These are phyloP conservation scores for Syrphus vitripennis DNA, from an alignment of 2,888 invertebrate genomes.

Conservation along the genomic window DNA sequence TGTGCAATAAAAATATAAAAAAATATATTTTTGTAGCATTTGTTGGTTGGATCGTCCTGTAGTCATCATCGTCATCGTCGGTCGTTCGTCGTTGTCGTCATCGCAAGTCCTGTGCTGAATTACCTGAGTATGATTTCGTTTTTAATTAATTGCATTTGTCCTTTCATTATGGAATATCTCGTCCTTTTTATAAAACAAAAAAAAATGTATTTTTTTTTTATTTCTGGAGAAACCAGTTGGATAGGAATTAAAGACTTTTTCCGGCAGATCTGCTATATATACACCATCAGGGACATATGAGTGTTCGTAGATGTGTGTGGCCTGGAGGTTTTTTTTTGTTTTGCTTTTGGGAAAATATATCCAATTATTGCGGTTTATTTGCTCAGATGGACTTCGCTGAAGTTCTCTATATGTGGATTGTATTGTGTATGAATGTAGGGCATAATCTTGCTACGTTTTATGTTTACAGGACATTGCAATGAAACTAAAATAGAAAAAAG, in stretches of 20 bases:
- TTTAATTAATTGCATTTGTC: slow-evolving; percentile 72
- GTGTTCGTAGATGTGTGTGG: background rate
- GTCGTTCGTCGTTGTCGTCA: background rate
- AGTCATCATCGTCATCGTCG: background rate
- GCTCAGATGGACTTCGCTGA: slow-evolving; percentile 31
- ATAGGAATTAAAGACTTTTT: slow-evolving; percentile 57
- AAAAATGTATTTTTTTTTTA: background rate
- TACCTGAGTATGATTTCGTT: slow-evolving; percentile 71
- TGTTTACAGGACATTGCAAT: slow-evolving; percentile 41
- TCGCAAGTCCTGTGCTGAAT: slow-evolving; percentile 54
- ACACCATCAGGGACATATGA: background rate
- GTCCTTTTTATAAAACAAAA: slow-evolving; percentile 32
- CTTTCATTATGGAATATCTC: slow-evolving; percentile 66
- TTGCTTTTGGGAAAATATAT: slow-evolving; percentile 26
- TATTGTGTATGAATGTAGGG: background rate
- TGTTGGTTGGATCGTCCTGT: slow-evolving; percentile 33
- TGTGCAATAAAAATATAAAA: slow-evolving; percentile 55
- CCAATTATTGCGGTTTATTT: slow-evolving; percentile 63
- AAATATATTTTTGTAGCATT: slow-evolving; percentile 30
- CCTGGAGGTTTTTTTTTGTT: background rate
- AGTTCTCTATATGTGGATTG: background rate
- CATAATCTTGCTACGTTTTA: slow-evolving; percentile 17
- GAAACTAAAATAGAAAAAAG: slow-evolving; percentile 2
- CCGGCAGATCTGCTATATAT: slow-evolving; percentile 36
- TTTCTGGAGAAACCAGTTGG: background rate